Percentiles rank a stretch among this genome's conserved stretches.
Conservation (phyloP, 2,113 vertebrate species). For the Notechis scutatus region DNA sequence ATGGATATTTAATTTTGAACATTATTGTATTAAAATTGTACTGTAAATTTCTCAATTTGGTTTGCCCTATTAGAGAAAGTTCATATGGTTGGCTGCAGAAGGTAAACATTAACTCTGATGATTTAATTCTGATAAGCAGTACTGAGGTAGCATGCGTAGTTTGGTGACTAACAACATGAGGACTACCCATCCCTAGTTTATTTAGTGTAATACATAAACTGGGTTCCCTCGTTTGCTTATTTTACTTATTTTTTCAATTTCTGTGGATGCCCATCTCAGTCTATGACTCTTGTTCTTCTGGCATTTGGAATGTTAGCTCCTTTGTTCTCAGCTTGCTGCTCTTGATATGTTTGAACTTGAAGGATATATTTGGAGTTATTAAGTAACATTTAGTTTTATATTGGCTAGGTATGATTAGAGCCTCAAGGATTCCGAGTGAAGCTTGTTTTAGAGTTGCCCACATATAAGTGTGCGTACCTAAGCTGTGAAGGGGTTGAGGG, state of each 20-base stretch:
- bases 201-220: neutral
- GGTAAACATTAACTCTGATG: neutral
- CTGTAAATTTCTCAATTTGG: neutral
- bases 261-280: neutral
- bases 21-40: neutral
- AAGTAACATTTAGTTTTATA: neutral
- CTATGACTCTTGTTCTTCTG: neutral
- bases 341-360: neutral
- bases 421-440: neutral
- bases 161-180: neutral
- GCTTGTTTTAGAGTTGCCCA: neutral
- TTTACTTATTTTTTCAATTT: neutral
- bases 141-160: neutral
- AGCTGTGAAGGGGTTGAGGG: neutral
- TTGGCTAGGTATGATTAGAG: neutral
- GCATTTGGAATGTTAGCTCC: neutral
- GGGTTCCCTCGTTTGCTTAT: neutral
- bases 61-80: neutral
- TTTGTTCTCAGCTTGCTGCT: neutral
- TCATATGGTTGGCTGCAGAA: neutral
- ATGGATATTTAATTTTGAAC: neutral
- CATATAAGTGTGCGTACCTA: neutral
- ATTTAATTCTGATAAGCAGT: neutral
- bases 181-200: neutral
- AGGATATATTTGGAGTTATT: neutral